Evolutionary conservation across 1,140 invertebrate species (phyloP).

Genomic region (Bombus confusus): DNA sequence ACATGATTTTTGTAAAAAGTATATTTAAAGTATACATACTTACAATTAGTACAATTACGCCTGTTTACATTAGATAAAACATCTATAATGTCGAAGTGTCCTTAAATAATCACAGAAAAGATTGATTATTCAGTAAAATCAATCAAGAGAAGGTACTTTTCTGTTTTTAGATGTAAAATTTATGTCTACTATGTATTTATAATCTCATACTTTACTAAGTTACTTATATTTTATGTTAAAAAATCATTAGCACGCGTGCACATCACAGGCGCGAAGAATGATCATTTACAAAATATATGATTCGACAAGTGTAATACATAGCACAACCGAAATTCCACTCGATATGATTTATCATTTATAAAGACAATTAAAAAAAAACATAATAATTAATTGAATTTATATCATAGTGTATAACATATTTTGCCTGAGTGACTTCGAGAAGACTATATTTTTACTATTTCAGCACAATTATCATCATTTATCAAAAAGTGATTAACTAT

Average conservation of each 20-base stretch:
- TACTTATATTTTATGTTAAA: constrained; percentile 8
- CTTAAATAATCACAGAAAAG: constrained; percentile 1
- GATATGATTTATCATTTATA: not conserved
- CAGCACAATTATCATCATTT: too few relatives aligned
- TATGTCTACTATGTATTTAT: not conserved
- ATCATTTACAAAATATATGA: constrained; percentile 11
- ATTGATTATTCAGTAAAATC: not conserved
- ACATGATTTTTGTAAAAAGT: constrained; percentile 32
- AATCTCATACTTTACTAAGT: not conserved
- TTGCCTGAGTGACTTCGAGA: not conserved
- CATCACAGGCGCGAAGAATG: constrained; percentile 16
- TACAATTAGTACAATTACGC: not conserved
- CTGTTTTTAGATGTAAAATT: not conserved
- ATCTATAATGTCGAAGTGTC: not conserved
- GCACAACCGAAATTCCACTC: not conserved
- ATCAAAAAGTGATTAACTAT: not conserved
- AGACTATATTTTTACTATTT: not conserved
- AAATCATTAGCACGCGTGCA: not conserved
- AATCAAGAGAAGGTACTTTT: not conserved
- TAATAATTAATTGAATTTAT: constrained; percentile 5
- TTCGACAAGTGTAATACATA: not conserved
- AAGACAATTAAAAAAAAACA: not conserved
- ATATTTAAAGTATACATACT: constrained; percentile 34
- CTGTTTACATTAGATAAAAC: constrained; percentile 8
- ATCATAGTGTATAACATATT: not conserved